These are phyloP conservation scores for Apamea anceps DNA, from an alignment of 2,888 invertebrate species.

Conservation along the genomic window DNA sequence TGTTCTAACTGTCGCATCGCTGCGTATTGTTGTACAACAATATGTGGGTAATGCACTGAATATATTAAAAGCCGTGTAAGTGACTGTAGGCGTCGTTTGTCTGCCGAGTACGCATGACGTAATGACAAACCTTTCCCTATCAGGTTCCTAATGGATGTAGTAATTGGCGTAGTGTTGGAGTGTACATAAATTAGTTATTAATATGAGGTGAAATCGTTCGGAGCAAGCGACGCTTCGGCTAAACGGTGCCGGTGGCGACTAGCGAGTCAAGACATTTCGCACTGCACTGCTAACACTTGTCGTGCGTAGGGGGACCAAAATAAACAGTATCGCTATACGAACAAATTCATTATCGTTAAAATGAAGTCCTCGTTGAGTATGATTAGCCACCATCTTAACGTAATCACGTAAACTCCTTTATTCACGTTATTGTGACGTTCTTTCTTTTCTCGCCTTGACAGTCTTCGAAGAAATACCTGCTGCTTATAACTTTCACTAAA, in stretches of 20 bases:
- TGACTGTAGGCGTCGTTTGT: slow-evolving; percentile 54
- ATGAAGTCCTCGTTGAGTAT: not conserved
- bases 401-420: not conserved
- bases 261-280: slow-evolving; percentile 26
- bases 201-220: slow-evolving; percentile 57
- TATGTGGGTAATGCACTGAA: slow-evolving; percentile 55
- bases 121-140: slow-evolving; percentile 67
- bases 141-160: slow-evolving; percentile 73
- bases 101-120: slow-evolving; percentile 54
- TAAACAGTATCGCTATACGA: not conserved
- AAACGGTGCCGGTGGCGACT: not conserved
- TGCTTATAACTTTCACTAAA: not conserved
- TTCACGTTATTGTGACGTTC: not conserved
- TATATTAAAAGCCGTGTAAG: slow-evolving; percentile 51
- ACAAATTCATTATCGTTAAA: not conserved
- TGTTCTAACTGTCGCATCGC: slow-evolving; percentile 40
- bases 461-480: not conserved
- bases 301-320: slow-evolving; percentile 5
- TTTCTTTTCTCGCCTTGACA: not conserved
- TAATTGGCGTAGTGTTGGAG: slow-evolving; percentile 64
- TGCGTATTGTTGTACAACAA: slow-evolving; percentile 54
- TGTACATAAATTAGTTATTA: slow-evolving; percentile 60
- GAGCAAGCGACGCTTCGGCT: slow-evolving; percentile 10
- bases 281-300: slow-evolving; percentile 10
- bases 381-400: not conserved